Base-by-base conservation (phyloP, 2,797 vertebrate species). In the Neosalanx taihuensis region DNA sequence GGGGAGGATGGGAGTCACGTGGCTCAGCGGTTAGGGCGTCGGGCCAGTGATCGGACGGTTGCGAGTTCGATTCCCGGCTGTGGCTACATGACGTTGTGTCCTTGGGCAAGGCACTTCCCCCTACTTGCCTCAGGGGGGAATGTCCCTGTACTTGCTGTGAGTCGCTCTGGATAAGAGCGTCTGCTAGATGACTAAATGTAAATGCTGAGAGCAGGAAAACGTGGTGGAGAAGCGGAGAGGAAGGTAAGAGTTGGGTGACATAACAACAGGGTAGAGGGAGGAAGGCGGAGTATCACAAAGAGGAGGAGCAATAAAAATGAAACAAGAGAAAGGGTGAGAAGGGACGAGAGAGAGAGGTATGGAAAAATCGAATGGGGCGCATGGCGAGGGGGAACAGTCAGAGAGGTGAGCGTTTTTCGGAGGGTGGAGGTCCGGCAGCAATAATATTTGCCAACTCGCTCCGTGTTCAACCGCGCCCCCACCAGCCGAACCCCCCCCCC, bases 371-470 rank as follows among this genome's bases (percentile, higher is more conserved):
- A 65, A 67, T 76, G 65, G 69, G 66, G 41, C 13, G 41, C 41
- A 13, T 46, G 74, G 71, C 74, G 10, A 64, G 41, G 65, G 35
- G 67, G 35, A 67, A 64, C 51, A 58, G 57, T 62, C 31, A 72
- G 15, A 77, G 78, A 82, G 76, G 73, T 81, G 73, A 81, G 72
- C 78, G 79, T 71, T 73, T 35, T 78, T 79, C 81, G 77, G 70
- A 84, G 83, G 81, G 76, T 78, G 76, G 81, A 83, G 79, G 77
- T 80, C 81, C 69, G 70, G 79, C 71, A 83, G 80, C 74, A 88
- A 87, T 85, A 89, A 89, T 81, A 86, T 86, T 86, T 81, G 74
- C 77, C 49, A 84, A 81, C 87, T 79, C 35, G 53, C 73, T 82
- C 76, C 79, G 78, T 80, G 7, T 46, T 9, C 41, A 46, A 46